Evolutionary conservation across 2,888 invertebrate genomes (phyloP).

Genomic region (Poecilobothrus nobilitatus): DNA sequence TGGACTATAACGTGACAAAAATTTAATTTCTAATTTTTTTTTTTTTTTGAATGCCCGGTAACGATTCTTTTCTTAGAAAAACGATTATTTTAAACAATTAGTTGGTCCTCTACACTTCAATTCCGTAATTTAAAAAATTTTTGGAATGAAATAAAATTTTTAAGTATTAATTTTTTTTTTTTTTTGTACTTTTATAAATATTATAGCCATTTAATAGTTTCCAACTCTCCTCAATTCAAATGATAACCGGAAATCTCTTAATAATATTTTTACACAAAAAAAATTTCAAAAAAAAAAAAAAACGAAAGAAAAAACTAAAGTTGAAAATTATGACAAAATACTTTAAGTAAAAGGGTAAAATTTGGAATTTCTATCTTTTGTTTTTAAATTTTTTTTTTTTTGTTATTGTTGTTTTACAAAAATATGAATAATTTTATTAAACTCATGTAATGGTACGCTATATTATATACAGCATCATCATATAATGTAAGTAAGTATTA

Average conservation of each 20-base stretch:
- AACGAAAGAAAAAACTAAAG: too few species aligned
- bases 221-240: not conserved
- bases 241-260: slow-evolving; percentile 4
- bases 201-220: not conserved
- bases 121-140: too few species aligned
- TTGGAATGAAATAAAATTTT: too few species aligned
- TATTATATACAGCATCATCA: too few species aligned
- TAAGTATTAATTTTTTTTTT: too few species aligned
- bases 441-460: too few species aligned
- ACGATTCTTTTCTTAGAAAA: too few species aligned
- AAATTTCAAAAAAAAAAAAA: too few species aligned
- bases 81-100: too few species aligned
- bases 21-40: not conserved
- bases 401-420: not conserved
- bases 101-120: too few species aligned
- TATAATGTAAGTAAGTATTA: too few species aligned
- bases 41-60: too few species aligned
- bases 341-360: not conserved
- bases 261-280: not conserved
- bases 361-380: not conserved
- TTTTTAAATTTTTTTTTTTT: not conserved
- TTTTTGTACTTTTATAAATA: not conserved
- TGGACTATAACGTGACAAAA: not conserved
- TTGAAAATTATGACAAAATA: not conserved
- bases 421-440: not conserved